Conservation (phyloP, 2,797 vertebrate species). For the Phataginus tetradactyla region DNA sequence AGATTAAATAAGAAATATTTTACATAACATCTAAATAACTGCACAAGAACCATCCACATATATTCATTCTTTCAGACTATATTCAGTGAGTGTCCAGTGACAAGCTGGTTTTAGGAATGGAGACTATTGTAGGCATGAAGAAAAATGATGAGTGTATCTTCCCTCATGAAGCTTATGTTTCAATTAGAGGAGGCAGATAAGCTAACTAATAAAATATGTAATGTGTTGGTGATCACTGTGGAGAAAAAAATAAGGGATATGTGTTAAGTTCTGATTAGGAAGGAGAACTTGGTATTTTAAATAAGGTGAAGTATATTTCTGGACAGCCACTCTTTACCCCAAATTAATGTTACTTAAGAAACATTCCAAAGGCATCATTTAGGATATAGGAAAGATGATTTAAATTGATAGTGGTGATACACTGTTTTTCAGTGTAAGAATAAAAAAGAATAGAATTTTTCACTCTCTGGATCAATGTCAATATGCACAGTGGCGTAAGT, state of each 20-base stretch:
- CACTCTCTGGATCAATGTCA: not conserved
- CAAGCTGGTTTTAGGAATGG: not conserved
- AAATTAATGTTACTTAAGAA: not conserved
- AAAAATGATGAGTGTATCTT: not conserved
- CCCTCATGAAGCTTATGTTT: not conserved
- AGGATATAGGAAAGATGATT: not conserved
- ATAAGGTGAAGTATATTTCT: not conserved
- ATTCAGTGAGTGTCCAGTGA: not conserved
- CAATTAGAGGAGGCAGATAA: not conserved
- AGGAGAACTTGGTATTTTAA: not conserved
- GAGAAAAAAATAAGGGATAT: not conserved
- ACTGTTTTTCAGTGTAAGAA: not conserved
- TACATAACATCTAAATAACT: not conserved
- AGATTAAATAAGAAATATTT: not conserved
- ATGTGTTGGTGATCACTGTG: not conserved
- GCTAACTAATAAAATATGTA: not conserved
- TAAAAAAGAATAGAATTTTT: not conserved
- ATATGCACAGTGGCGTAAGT: not conserved
- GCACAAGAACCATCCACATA: not conserved
- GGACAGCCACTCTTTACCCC: not conserved
- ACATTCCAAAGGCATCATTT: not conserved
- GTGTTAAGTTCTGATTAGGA: not conserved
- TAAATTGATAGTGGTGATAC: not conserved
- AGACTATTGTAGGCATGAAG: not conserved
- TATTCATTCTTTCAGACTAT: not conserved